Percentiles rank a stretch among this genome's conserved stretches.
Evolutionary conservation across 2,113 vertebrate species (phyloP).

Genomic region (Sialia sialis): DNA sequence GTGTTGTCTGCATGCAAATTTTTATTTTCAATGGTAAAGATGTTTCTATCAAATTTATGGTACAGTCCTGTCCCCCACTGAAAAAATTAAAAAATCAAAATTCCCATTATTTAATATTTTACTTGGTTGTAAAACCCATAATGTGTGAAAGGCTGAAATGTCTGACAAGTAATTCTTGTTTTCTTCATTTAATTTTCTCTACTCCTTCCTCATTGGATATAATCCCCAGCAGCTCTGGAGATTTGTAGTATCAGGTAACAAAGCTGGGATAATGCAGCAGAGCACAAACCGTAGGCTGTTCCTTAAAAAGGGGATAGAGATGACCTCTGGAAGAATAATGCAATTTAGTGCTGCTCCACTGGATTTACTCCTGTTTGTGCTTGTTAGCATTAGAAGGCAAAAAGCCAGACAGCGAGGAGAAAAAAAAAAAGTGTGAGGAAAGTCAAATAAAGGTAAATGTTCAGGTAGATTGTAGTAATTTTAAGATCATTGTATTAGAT

Average conservation of each 20-base stretch:
- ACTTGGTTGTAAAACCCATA: neutral
- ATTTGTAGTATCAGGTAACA: neutral
- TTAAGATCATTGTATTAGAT: neutral
- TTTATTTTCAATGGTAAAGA: neutral
- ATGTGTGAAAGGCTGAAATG: neutral
- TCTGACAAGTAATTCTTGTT: neutral
- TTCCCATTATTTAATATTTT: neutral
- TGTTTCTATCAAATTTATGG: neutral
- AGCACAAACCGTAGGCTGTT: neutral
- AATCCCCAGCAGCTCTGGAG: neutral
- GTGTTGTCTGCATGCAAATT: neutral
- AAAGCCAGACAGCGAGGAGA: conserved; percentile 6
- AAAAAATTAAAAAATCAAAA: neutral
- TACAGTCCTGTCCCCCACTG: neutral
- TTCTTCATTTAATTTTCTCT: neutral
- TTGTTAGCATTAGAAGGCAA: neutral
- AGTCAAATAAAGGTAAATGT: neutral
- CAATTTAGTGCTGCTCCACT: neutral
- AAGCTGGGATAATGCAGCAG: conserved; percentile 1
- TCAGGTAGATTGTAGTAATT: neutral
- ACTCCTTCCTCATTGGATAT: neutral
- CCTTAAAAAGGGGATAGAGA: neutral
- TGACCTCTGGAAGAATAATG: neutral
- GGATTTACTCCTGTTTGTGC: conserved; percentile 16
- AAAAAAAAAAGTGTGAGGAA: neutral